Evolutionary conservation across 2,888 invertebrate genomes (phyloP), one percentile per base, ranked within the genome.

Genomic region (Ornithoptera alexandrae): DNA sequence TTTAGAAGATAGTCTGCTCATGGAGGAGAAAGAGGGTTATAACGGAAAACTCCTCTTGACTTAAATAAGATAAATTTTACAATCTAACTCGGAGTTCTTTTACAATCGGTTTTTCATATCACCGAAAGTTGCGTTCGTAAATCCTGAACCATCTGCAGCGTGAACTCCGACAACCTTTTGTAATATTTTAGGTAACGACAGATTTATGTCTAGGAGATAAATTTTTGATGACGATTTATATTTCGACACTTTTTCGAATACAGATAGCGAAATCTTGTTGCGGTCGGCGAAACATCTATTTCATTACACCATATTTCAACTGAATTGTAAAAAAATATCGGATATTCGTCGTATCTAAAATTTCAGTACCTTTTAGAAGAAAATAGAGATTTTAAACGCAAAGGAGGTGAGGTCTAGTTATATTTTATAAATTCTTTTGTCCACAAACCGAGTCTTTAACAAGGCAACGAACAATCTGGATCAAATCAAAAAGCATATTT

Each of bases 41-140:
- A 30, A 30, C 30, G 30, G 30, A 30, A 30, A 30, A 30, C 30
- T 30, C 30, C 30, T 30, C 30, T 30, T 30, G 4, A 30, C 4
- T 30, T 53, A 53, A n/a, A n/a, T 53, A n/a, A n/a, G 8, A 53
- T n/a, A 53, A 18, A 22, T 58, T 58, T 58, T 24, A 22, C 57
- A 58, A 58, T 58, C 12, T 57, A 22, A 22, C 22, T 22, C 22
- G 12, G 2, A n/a, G 20, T 22, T 24, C 20, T 12, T 58, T 58
- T 58, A 58, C n/a, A 58, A 58, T 58, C 22, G 22, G n/a, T 58
- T 58, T 24, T 58, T 58, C 53, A n/a, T 58, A 22, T 58, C 57
- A 22, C 22, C 57, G 57, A 22, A 58, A 58, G 96, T 24, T 22
- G 62, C 50, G 50, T 17, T 62, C 50, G 5, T 62, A 62, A 62